Conservation (phyloP, 2,113 vertebrate species). For the Cavia porcellus region DNA sequence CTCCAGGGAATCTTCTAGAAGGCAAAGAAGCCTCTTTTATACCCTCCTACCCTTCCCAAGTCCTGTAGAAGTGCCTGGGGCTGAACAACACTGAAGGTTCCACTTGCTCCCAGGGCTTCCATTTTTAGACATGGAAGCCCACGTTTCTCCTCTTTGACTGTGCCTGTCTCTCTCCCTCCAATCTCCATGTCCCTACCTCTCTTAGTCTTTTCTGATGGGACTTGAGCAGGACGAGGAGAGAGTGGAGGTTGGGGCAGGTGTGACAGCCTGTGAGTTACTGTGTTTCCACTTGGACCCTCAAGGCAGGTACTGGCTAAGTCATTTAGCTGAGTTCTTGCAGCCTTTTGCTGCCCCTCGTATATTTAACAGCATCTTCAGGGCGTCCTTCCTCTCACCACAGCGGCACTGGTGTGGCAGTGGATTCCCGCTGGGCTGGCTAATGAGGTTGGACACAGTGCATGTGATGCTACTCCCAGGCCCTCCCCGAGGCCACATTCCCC, state of each 20-base stretch:
- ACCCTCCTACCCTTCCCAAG: background rate
- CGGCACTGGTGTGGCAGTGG: constrained; percentile 77
- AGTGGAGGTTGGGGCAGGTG: background rate
- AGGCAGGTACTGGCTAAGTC: constrained; percentile 81
- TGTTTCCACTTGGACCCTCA: constrained; percentile 78
- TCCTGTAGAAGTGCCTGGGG: background rate
- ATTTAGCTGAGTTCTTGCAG: constrained; percentile 76
- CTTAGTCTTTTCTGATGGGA: background rate
- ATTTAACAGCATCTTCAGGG: constrained; percentile 82
- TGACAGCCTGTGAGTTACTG: constrained; percentile 71
- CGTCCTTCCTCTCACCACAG: constrained; percentile 77
- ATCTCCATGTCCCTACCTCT: background rate
- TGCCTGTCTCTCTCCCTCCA: rapidly evolving
- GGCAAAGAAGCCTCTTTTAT: background rate
- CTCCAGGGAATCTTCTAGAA: constrained; percentile 24
- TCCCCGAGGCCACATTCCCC: constrained; percentile 87
- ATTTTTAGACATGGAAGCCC: background rate
- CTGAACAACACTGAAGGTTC: background rate
- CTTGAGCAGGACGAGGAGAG: background rate
- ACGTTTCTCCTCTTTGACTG: background rate
- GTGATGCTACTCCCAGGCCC: constrained; percentile 85
- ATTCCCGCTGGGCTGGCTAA: constrained; percentile 88
- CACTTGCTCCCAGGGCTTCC: background rate
- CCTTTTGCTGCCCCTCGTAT: constrained; percentile 78
- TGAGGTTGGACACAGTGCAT: constrained; percentile 89